Evolutionary conservation across 1,140 invertebrate species (phyloP).

Genomic region (Eueides isabella): DNA sequence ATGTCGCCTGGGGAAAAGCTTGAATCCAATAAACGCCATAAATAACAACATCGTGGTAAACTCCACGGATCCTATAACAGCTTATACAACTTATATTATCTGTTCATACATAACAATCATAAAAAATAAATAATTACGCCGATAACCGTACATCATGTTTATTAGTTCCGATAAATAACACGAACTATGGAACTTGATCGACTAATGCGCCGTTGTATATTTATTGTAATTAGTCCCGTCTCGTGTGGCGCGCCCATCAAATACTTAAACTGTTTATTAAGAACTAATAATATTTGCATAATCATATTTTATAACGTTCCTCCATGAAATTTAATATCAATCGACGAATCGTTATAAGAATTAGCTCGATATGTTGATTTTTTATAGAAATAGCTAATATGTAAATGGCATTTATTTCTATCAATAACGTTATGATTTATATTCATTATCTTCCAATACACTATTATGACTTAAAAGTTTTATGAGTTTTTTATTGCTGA

Average conservation of each 20-base stretch:
- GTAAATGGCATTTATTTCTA: constrained; percentile 57
- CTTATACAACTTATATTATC: constrained; percentile 64
- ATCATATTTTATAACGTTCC: constrained; percentile 67
- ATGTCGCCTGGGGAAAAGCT: constrained; percentile 73
- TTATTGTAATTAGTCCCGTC: constrained; percentile 72
- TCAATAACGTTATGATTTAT: constrained; percentile 64
- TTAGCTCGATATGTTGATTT: constrained; percentile 65
- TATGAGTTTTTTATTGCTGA: constrained; percentile 53
- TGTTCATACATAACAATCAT: constrained; percentile 56
- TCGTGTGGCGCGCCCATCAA: constrained; percentile 65
- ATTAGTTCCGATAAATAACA: constrained; percentile 78
- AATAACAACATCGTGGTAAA: constrained; percentile 70
- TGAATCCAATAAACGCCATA: constrained; percentile 72
- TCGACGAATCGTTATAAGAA: constrained; percentile 68
- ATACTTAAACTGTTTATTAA: constrained; percentile 76
- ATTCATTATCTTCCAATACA: constrained; percentile 52
- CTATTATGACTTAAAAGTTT: constrained; percentile 44
- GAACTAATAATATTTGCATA: constrained; percentile 80
- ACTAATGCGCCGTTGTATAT: constrained; percentile 74
- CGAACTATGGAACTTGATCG: constrained; percentile 74
- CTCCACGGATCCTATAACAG: constrained; percentile 64
- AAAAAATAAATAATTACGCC: constrained; percentile 65
- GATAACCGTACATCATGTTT: constrained; percentile 79
- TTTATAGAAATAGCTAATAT: constrained; percentile 61
- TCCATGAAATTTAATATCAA: constrained; percentile 76